Evolutionary conservation across 1,140 invertebrate species (phyloP), one percentile per base, ranked within the genome.

Genomic region (Drosophila ohnishii): DNA sequence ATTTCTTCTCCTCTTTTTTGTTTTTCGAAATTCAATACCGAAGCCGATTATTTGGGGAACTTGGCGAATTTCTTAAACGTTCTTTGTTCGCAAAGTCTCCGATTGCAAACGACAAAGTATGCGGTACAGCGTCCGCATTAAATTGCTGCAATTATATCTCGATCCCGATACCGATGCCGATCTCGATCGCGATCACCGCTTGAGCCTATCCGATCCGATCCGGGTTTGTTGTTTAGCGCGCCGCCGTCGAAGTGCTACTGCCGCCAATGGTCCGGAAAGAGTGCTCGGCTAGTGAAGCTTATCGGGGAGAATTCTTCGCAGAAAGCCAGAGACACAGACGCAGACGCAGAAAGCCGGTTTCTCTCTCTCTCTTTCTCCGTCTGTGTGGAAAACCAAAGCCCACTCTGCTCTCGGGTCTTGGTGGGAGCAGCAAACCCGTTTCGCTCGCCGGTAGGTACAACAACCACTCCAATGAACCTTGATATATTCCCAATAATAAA

Each of bases 221-320:
- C 65, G 65, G 30, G 65, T 66, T 9, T 53, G 84, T 88, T 87
- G 83, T 70, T 59, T 50, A 78, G 58, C 66, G 77, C 77, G 69
- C 48, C 71, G 77, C 83, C 73, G 83, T 73, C 82, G 34, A 89
- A 86, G 67, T 83, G 75, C 64, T 82, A 90, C 88, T 90, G 81
- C 58, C 37, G 75, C 74, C 79, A 90, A 90, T 88, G 88, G 88
- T 80, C 75, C 88, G 87, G 75, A 78, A 83, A 90, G 73, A 88
- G 42, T 64, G 70, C 42, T 69, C 64, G 58, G 35, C 70, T 80
- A 61, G 44, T 75, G 75, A 77, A 72, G 75, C 75, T 69, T 84
- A 85, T 74, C 61, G 58, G 45, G 65, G 47, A 69, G 65, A 66
- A 69, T 66, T 69, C 62, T 69, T 51, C 48, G 58, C 67, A 77